Conservation (phyloP, 2,888 invertebrate genomes). For the Icerya purchasi region DNA sequence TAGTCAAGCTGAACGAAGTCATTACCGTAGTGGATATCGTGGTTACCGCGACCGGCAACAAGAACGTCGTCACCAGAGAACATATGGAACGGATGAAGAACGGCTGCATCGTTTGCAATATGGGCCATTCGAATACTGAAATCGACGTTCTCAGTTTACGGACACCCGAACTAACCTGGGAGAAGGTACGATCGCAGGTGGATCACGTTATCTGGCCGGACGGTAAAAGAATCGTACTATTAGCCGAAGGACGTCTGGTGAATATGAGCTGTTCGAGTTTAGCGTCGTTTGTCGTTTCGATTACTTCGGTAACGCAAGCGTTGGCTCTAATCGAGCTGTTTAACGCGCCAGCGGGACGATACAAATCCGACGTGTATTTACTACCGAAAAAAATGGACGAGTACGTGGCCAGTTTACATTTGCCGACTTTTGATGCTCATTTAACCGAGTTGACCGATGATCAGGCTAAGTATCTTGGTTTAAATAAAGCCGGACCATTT, state of each 20-base stretch:
- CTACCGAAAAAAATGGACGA: constrained; percentile 97
- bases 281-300: constrained; percentile 93
- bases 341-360: constrained; percentile 82
- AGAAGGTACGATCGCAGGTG: constrained; percentile 89
- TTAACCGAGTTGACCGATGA: constrained; percentile 88
- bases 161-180: constrained; percentile 90
- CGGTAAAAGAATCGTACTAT: constrained; percentile 76
- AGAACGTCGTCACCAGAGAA: constrained; percentile 82
- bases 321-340: constrained; percentile 88
- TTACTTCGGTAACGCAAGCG: constrained; percentile 84
- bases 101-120: constrained; percentile 86
- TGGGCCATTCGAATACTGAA: constrained; percentile 94
- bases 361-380: constrained; percentile 92
- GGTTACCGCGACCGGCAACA: constrained; percentile 93
- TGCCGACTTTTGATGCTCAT: constrained; percentile 93
- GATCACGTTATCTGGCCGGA: constrained; percentile 98
- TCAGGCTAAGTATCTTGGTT: constrained; percentile 90
- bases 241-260: constrained; percentile 86
- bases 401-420: constrained; percentile 88
- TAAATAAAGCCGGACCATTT: constrained; percentile 94
- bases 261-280: constrained; percentile 92
- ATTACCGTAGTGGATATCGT: constrained; percentile 80
- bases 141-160: constrained; percentile 72
- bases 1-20: constrained; percentile 84
- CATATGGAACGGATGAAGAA: constrained; percentile 95